These are phyloP conservation scores for Halocaridina rubra DNA, from an alignment of 2,888 invertebrate species.

Conservation along the genomic window DNA sequence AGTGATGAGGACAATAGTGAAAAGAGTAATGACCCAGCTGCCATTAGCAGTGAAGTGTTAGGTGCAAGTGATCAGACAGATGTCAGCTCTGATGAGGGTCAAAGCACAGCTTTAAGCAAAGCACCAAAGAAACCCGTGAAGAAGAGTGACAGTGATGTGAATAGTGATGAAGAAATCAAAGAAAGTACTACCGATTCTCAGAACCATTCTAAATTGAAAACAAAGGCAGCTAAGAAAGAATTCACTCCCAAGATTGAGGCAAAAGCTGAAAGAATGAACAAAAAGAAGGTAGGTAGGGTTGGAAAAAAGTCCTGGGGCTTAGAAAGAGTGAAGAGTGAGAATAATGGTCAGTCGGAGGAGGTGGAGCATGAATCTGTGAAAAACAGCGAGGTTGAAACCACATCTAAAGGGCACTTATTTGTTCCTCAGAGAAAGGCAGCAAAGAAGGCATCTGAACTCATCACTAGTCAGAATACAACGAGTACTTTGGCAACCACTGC, in stretches of 20 bases:
- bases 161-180: conserved; percentile 46
- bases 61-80: conserved; percentile 25
- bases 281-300: conserved; percentile 34
- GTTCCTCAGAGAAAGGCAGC: conserved; percentile 62
- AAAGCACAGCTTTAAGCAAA: conserved; percentile 23
- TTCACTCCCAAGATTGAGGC: conserved; percentile 63
- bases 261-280: conserved; percentile 50
- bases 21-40: conserved; percentile 44
- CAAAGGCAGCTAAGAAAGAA: conserved; percentile 63
- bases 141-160: conserved; percentile 52
- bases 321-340: conserved; percentile 24
- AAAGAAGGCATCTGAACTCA: conserved; percentile 61
- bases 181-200: conserved; percentile 49
- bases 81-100: conserved; percentile 27
- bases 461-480: conserved; percentile 62
- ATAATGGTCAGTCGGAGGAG: conserved; percentile 7
- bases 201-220: conserved; percentile 55
- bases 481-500: conserved; percentile 29
- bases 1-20: conserved; percentile 59
- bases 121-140: conserved; percentile 38
- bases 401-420: conserved; percentile 43
- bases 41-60: conserved; percentile 29
- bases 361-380: background rate
- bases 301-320: background rate
- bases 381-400: background rate